Percentiles rank a stretch among this genome's conserved stretches.
Conservation (phyloP, 2,888 invertebrate genomes). For the Tipula vernalis region DNA sequence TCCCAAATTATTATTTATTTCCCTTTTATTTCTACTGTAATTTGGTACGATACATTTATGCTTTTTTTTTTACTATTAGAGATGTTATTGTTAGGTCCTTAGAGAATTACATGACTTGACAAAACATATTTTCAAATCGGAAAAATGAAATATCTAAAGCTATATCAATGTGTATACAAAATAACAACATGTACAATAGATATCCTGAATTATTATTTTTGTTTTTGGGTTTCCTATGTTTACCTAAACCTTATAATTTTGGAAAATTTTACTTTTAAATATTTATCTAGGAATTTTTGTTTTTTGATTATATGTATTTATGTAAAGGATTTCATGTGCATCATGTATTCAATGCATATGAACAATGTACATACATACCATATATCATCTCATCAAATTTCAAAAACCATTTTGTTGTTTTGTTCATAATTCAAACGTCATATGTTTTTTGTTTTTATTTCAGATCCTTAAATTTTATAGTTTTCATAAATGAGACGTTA, state of each 20-base stretch:
- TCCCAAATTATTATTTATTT: neutral
- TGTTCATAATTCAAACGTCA: too few relatives aligned
- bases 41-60: neutral
- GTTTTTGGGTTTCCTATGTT: neutral
- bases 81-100: neutral
- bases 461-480: too few relatives aligned
- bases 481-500: too few relatives aligned
- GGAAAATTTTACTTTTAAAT: neutral
- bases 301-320: neutral
- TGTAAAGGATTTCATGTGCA: neutral
- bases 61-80: neutral
- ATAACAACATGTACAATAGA: neutral
- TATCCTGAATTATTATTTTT: neutral
- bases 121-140: neutral
- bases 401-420: too few relatives aligned
- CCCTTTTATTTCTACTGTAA: neutral
- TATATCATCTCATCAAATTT: too few relatives aligned
- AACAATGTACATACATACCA: too few relatives aligned
- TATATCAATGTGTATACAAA: neutral
- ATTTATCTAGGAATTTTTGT: neutral
- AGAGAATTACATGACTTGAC: conserved; percentile 4
- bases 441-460: too few relatives aligned
- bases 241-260: neutral
- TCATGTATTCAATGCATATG: neutral
- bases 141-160: neutral